Base-by-base conservation (phyloP, 1,140 invertebrate genomes). In the Anadara kagoshimensis region DNA sequence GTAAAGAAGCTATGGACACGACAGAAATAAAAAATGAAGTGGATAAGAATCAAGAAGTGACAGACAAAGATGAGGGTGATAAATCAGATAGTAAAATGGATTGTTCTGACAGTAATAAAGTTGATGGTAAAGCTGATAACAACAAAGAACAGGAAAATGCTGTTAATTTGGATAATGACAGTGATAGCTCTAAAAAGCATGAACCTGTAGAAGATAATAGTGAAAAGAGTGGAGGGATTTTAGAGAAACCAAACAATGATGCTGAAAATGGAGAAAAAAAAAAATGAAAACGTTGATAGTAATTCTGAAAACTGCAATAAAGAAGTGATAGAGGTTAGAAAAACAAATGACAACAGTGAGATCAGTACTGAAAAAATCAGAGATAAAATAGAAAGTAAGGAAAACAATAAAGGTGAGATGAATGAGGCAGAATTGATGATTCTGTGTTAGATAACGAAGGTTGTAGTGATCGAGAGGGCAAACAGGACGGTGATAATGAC, bases 31-130 rank as follows among this genome's bases (percentile, higher is more conserved):
- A 73, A 85, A 61, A 69, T 78, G 65, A 75, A 83, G 71, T 83
- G 89, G 75, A 83, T 85, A 66, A 86, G 89, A 45, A 89, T 88
- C 67, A 73, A n/a, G 61, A 20, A 69, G 12, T 12, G 10, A 67
- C 49, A 41, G 66, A 64, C 20, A 53, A 65, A 45, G 77, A 71
- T 14, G 67, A 72, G 14, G 74, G 85, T 20, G 85, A 89, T 63
- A 87, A 89, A 57, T 58, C 41, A 49, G 66, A 90, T 66, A 76
- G 79, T n/a, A 84, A 87, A 89, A 73, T 91, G 90, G 67, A 78
- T 59, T 61, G 78, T 54, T 77, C 74, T 70, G 43, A 41, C 11
- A 49, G 8, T 41, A 22, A 69, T 41, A 69, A 43, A 45, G 43
- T 20, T 41, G 11, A 29, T 47, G 22, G 18, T 5, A 16, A 49